Evolutionary conservation across 1,140 invertebrate species (phyloP), one percentile per base, ranked within the genome.

Genomic region (Gryllus bimaculatus): DNA sequence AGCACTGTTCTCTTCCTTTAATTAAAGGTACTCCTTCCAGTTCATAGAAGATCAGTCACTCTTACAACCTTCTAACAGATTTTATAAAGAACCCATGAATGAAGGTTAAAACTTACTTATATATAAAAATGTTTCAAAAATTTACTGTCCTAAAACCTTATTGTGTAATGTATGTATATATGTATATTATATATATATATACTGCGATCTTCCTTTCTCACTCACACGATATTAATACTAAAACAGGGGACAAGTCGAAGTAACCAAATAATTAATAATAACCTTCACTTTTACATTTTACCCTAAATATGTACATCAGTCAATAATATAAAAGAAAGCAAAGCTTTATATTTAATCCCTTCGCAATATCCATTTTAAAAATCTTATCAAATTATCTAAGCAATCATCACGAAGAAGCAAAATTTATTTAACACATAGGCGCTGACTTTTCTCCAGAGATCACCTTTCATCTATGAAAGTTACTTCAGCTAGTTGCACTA

Each of bases 191-290:
- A 75, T 21, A 75, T 21, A 75, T 47, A 21, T 75, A 21, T 47
- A 21, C 74, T 21, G 39, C 39, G 39, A 21, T 21, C 10, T 15
- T 47, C 20, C 73, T 48, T 15, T 48, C 54, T 80, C 76, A 73
- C 74, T 66, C 79, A 80, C 73, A 78, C 21, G 15, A 54, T 75
- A 73, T 21, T 74, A 75, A 75, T 79, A 75, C 76, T 77, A 76
- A 77, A 39, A 76, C 26, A 76, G 66, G 80, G 81, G 81, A 81
- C 81, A 81, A 81, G 81, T 81, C 78, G 47, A 79, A 81, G 81
- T 81, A 81, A 81, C 81, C 79, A 78, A 80, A 80, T 81, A 79
- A 81, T 80, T 73, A 81, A 81, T 80, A 80, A 80, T 78, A 77
- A 80, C 73, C 79, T 74, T 77, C 75, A 73, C 73, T 79, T 79